A percentile compares a stretch with the other conserved stretches of the same genome.
Evolutionary conservation across 2,113 vertebrate species (phyloP).

Genomic region (Gymnarchus niloticus): DNA sequence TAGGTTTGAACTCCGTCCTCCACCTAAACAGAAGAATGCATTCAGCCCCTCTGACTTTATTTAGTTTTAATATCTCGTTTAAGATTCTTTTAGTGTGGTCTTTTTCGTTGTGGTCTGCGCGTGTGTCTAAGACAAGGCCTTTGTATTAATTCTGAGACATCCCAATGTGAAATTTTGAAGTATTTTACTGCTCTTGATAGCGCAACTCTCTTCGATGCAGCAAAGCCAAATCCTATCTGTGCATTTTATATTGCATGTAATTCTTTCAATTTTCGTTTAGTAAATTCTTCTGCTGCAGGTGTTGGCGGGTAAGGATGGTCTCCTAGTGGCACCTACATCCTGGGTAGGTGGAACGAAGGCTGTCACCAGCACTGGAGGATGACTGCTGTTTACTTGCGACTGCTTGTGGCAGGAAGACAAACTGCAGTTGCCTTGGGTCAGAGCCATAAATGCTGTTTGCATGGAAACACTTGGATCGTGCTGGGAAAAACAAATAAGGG

Average conservation of each 20-base stretch:
- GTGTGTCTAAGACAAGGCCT: background rate
- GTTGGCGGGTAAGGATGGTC: background rate
- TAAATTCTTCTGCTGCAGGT: background rate
- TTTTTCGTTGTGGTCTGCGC: background rate
- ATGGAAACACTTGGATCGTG: background rate
- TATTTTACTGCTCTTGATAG: background rate
- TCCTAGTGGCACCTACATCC: background rate
- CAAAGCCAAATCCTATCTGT: no score
- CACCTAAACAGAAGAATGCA: background rate
- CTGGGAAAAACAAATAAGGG: background rate
- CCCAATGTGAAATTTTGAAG: background rate
- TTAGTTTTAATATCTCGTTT: background rate
- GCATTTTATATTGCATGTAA: background rate
- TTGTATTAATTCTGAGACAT: constrained; percentile 1
- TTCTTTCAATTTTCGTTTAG: background rate
- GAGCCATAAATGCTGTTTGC: background rate
- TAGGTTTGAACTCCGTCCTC: background rate
- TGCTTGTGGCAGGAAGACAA: constrained; percentile 19
- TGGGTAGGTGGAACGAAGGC: background rate
- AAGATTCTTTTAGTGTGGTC: background rate
- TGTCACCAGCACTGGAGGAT: background rate
- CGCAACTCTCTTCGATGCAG: no score
- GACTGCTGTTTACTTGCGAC: constrained; percentile 15
- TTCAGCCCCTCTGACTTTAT: background rate
- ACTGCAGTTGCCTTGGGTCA: background rate